These are phyloP conservation scores for Araneus ventricosus DNA, from an alignment of 1,140 invertebrate genomes.

Conservation along the genomic window DNA sequence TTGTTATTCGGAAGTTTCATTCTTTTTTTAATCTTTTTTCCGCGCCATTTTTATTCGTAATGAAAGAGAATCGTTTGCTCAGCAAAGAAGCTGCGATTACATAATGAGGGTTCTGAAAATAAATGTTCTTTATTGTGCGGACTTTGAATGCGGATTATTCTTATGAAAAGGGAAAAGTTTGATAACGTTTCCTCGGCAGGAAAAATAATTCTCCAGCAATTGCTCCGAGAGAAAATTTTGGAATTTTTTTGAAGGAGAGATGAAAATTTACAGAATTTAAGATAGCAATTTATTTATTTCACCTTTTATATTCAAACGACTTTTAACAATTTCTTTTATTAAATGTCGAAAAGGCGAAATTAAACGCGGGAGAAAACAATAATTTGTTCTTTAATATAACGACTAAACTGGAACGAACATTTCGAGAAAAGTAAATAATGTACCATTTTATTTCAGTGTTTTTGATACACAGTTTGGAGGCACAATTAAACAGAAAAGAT, in stretches of 20 bases:
- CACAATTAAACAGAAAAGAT: neutral
- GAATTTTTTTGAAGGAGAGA: neutral
- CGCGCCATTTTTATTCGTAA: constrained; percentile 32
- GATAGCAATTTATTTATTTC: neutral
- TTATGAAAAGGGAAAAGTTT: constrained; percentile 3
- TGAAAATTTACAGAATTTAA: neutral
- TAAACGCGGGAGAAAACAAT: neutral
- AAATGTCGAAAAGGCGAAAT: neutral
- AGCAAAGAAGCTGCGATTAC: neutral
- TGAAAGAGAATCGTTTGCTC: constrained; percentile 41
- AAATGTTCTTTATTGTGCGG: constrained; percentile 11
- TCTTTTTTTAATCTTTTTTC: neutral
- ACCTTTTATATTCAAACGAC: neutral
- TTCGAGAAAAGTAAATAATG: neutral
- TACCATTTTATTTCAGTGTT: neutral
- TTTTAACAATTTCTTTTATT: neutral
- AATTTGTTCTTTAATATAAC: constrained; percentile 16
- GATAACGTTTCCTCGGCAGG: neutral
- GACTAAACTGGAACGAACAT: neutral
- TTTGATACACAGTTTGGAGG: neutral
- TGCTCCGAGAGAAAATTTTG: neutral
- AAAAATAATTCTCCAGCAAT: constrained; percentile 22
- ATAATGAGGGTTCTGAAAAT: constrained; percentile 33
- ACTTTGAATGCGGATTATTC: constrained; percentile 25
- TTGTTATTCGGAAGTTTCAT: constrained; percentile 30